phyloP scores from a whole-genome alignment of 2,797 vertebrate genomes.

The Sarcophilus harrisii region DNA sequence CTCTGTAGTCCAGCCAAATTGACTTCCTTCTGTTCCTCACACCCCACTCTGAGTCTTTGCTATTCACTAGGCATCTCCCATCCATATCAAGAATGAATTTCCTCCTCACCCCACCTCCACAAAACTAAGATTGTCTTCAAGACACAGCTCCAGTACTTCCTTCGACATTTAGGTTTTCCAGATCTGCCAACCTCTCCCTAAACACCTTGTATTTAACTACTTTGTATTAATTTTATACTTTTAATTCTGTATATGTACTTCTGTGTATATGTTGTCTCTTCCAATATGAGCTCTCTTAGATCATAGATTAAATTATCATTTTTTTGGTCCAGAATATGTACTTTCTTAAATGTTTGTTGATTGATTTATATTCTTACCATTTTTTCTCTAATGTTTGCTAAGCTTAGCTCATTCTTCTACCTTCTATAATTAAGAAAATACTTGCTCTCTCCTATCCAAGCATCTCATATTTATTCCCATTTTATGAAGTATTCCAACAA shows the following conservation, averaged over 20 bases:
- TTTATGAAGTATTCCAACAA: background rate
- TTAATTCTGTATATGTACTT: background rate
- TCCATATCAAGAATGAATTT: background rate
- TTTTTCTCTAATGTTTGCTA: background rate
- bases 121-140: background rate
- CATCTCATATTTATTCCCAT: background rate
- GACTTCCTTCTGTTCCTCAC: background rate
- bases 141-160: background rate
- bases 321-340: background rate
- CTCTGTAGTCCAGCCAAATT: background rate
- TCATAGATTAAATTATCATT: background rate
- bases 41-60: background rate
- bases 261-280: background rate
- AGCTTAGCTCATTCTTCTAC: background rate
- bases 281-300: background rate
- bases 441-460: background rate
- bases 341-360: background rate
- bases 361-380: background rate
- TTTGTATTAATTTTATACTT: background rate
- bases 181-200: background rate
- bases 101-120: background rate
- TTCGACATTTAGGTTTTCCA: background rate
- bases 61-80: background rate
- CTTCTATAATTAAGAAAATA: background rate
- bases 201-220: background rate